Conservation (phyloP, 2,797 vertebrate genomes). For the Sebastes elongatus region DNA sequence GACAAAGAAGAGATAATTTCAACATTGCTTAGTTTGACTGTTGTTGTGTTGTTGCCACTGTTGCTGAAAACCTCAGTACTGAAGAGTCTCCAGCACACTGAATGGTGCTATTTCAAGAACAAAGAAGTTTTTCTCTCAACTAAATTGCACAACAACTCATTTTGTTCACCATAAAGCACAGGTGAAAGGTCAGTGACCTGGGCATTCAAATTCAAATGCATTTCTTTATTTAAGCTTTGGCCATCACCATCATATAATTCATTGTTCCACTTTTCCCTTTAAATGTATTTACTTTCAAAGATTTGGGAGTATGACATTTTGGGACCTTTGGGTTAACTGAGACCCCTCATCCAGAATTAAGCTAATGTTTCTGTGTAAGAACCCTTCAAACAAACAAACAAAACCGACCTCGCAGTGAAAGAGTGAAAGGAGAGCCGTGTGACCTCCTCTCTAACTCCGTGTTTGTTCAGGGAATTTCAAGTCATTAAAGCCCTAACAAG, state of each 20-base stretch:
- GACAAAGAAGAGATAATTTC: neutral
- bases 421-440: conserved; percentile 57
- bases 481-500: conserved; percentile 72
- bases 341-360: conserved; percentile 26
- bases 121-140: neutral
- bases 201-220: neutral
- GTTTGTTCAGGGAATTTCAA: conserved; percentile 70
- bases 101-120: neutral
- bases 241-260: neutral
- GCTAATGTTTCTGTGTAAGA: conserved; percentile 43
- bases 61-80: neutral
- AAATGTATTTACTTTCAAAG: neutral
- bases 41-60: neutral
- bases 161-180: neutral
- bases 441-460: conserved; percentile 55
- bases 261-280: neutral
- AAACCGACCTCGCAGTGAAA: conserved; percentile 31
- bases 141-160: neutral
- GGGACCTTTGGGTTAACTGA: conserved; percentile 30
- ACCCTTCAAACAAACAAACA: conserved; percentile 70
- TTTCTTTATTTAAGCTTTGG: neutral
- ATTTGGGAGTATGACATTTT: neutral
- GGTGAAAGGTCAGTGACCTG: conserved; percentile 18
- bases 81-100: neutral
- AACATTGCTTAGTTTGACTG: neutral